Base-by-base conservation (phyloP, 2,888 invertebrate genomes). In the Liodrosophila aerea region DNA sequence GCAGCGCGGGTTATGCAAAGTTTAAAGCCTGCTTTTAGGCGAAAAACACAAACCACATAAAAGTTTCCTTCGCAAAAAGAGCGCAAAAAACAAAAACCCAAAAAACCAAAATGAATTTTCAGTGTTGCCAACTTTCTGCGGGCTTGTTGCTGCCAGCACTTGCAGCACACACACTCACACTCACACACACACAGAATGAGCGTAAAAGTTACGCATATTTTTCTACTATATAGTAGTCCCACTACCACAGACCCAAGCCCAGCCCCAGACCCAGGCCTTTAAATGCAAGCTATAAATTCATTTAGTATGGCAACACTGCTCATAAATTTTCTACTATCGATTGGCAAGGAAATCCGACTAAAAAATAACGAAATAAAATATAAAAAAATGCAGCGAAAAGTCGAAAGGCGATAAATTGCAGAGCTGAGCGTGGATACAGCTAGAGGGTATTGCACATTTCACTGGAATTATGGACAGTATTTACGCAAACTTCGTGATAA, bases 41-140 rank as follows among this genome's bases (percentile, higher is more conserved):
- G 71, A 82, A 77, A 71, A 68, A 65, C 71, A 64, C 56, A 59
- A 62, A 66, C 78, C 80, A 54, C 76, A 81, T n/a, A 58, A 85
- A 78, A 85, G 30, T 71, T 71, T 68, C 29, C 22, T 30, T 56
- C 46, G 41, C 7, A 36, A 45, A 56, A 43, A 54, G 51, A 40
- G 29, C 39, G 30, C 8, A 54, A 51, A 50, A 45, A 64, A n/a
- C n/a, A 18, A 37, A 46, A 36, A 64, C 44, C 49, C 61, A 39
- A 74, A 66, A 84, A 62, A 60, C 67, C 59, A 65, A 84, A 85
- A 85, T 82, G 78, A 82, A 82, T 78, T 78, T 85, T 74, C 78
- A 82, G 83, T 78, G 85, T 61, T 77, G 82, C 70, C 81, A 77
- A 77, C 85, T 77, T 77, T 84, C 74, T 81, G 77, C 18, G 77